Evolutionary conservation across 2,888 invertebrate genomes (phyloP), one percentile per base, ranked within the genome.

Genomic region (Branchellion lobata): DNA sequence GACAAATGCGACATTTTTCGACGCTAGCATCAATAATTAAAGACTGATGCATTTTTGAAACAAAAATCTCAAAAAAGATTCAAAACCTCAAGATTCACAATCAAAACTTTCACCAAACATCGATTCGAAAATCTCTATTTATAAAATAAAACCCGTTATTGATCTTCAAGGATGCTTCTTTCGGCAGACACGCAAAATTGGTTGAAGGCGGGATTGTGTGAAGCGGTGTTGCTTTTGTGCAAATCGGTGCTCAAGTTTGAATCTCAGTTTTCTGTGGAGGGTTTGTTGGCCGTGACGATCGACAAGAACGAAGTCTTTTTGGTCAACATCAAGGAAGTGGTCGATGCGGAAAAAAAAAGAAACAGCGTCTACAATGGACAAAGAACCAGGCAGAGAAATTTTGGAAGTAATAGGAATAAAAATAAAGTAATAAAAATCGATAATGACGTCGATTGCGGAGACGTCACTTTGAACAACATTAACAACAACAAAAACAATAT

Each of bases 181-280:
- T 75, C 75, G 31, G 57, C 79, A 36, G 75, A 68, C 27, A 74
- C 75, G 5, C 57, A 79, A 57, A 53, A 74, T 47, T 75, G 79
- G 75, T 61, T 79, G 68, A 79, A 68, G 36, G 74, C 33, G 1
- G 68, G 79, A 36, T 40, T 79, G 40, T 75, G 75, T 57, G 79
- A 79, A 51, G 75, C 79, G 18, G 71, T 79, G 31, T 47, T 79
- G 68, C 51, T 79, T 34, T 33, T 79, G n/a, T 79, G 79, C 47
- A 79, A 79, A 31, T 74, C 79, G 33, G 79, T 74, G n/a, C 68
- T 79, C 11, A 79, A 79, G 40, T 79, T 75, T 36, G 73, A 79
- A 68, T 79, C 79, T 29, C 74, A 65, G 31, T 75, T 79, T 65
- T 79, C 79, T 18, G 68, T 79, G 21, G 61, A 79, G 36, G 74